A percentile compares a stretch with the other conserved stretches of the same genome.
Conservation (phyloP, 2,113 vertebrate genomes). For the Tursiops truncatus region DNA sequence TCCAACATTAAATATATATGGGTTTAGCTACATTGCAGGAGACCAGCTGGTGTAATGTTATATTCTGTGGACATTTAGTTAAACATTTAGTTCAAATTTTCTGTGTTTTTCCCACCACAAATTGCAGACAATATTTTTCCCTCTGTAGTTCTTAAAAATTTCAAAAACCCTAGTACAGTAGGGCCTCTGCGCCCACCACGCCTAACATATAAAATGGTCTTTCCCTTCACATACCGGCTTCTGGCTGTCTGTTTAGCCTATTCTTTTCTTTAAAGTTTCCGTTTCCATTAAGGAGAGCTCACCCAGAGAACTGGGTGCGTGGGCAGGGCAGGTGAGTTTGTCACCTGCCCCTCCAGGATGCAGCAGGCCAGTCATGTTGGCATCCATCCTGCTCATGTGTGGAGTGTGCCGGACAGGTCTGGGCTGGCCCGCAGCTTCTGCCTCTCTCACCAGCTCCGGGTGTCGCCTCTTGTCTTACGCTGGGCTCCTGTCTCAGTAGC, state of each 20-base stretch:
- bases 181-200: neutral
- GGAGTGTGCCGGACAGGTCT: accelerated
- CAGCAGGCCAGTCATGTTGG: accelerated
- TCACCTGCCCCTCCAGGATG: accelerated
- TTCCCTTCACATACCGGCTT: neutral
- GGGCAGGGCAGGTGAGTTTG: accelerated
- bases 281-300: neutral
- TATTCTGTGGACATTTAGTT: neutral
- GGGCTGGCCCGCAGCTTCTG: neutral
- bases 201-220: neutral
- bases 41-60: neutral
- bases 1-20: neutral
- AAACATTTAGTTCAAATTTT: neutral
- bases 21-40: neutral
- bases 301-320: accelerated
- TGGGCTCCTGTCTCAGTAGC: neutral
- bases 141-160: neutral
- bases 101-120: neutral
- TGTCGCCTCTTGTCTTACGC: accelerated
- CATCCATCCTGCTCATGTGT: accelerated
- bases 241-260: neutral
- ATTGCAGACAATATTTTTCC: neutral
- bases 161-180: too few species aligned
- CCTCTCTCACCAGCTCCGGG: neutral
- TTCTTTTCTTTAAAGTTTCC: neutral